A percentile compares a stretch with the other conserved stretches of the same genome.
phyloP scores from a whole-genome alignment of 2,113 vertebrate genomes.

The Meleagris gallopavo region DNA sequence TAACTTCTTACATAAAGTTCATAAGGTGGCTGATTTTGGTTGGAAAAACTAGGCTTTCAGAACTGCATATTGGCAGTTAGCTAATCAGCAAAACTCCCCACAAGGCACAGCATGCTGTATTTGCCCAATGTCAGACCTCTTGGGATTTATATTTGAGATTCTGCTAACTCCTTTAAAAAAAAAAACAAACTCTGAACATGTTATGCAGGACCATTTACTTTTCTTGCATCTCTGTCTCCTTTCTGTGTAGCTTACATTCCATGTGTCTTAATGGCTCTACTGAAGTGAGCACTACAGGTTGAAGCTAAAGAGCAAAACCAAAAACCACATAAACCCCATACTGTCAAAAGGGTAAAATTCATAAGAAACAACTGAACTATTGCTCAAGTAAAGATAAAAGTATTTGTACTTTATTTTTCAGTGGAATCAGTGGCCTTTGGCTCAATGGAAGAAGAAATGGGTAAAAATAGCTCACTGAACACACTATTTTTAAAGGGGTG shows the following conservation, averaged over 20 bases:
- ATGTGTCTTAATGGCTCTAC: background rate
- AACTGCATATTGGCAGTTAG: background rate
- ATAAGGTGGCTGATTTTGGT: background rate
- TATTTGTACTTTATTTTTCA: background rate
- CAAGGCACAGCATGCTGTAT: background rate
- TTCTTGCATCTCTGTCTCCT: background rate
- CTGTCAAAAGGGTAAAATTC: background rate
- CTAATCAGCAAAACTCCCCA: background rate
- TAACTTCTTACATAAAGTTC: background rate
- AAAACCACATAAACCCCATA: rapidly evolving
- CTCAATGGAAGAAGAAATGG: background rate
- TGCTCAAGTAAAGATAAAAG: background rate
- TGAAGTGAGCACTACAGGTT: background rate
- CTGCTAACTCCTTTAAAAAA: background rate
- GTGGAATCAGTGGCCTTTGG: background rate
- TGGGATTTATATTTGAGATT: background rate
- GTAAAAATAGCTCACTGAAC: background rate
- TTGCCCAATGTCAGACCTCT: background rate
- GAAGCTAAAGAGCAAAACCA: background rate
- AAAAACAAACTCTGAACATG: background rate
- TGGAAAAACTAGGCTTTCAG: background rate
- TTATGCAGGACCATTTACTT: background rate
- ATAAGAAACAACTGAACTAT: background rate
- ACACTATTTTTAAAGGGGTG: background rate
- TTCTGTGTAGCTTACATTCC: background rate